Conservation (phyloP, 2,888 invertebrate genomes). For the Ochlodes sylvanus region DNA sequence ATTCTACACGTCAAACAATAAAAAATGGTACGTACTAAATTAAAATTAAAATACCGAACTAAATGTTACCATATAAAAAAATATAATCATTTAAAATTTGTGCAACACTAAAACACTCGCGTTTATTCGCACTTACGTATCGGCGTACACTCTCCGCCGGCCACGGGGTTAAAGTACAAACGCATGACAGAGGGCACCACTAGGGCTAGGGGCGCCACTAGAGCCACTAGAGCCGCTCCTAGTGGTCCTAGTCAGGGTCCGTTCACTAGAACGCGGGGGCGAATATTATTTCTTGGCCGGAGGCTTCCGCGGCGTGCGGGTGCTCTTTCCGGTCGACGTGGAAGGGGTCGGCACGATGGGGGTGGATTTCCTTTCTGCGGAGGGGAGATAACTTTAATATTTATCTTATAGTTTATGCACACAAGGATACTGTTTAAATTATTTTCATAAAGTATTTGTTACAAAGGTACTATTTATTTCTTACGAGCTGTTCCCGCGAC, state of each 20-base stretch:
- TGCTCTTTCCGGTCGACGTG: conserved; percentile 77
- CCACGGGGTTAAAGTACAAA: conserved; percentile 42
- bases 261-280: conserved; percentile 37
- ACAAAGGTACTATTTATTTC: too few relatives aligned
- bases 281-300: conserved; percentile 75
- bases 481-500: too few relatives aligned
- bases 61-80: conserved; percentile 1
- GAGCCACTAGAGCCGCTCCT: too few relatives aligned
- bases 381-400: neutral
- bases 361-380: conserved; percentile 66
- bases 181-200: conserved; percentile 34
- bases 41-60: neutral
- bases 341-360: conserved; percentile 74
- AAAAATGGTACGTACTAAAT: neutral
- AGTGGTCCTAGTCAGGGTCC: conserved; percentile 29
- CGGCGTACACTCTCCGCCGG: conserved; percentile 18
- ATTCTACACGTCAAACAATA: neutral
- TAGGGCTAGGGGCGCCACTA: conserved; percentile 3
- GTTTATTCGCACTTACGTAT: conserved; percentile 1
- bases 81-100: neutral
- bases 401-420: too few relatives aligned
- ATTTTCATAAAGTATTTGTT: too few relatives aligned
- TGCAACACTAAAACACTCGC: conserved; percentile 8
- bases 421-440: too few relatives aligned
- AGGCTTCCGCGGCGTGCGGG: conserved; percentile 77